Evolutionary conservation across 2,888 invertebrate genomes (phyloP), one percentile per base, ranked within the genome.

Genomic region (Drosophila greeni): DNA sequence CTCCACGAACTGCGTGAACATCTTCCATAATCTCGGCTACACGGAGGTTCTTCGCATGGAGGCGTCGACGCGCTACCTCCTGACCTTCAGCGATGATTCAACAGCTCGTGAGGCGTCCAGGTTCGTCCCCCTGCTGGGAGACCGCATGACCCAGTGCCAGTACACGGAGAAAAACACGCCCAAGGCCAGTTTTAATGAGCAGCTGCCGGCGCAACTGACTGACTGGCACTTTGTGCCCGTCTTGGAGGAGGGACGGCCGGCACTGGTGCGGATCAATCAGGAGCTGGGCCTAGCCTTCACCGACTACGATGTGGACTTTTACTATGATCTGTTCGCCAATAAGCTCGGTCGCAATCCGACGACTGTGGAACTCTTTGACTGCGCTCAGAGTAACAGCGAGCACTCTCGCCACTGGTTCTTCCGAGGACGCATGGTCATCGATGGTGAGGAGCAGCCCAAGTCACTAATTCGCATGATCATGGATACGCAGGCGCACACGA

Each of bases 361-460:
- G 0, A 97, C 96, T 86, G 98, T 99, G 0, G 99, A 99, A 88
- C 94, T 98, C 82, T 98, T 99, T 90, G 99, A 99, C 90, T 92
- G 99, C 76, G 99, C 99, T 4, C 99, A 99, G 89, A 97, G 97
- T 31, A 98, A 98, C 88, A 97, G 98, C 88, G 99, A 99, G 88
- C 99, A 99, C 89, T 97, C 97, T 67, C 92, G 99, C 6, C 99
- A 99, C 91, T 99, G 99, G 99, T 99, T 99, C 90, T 99, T 99
- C 89, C 96, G 96, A 90, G 98, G 98, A 0, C 92, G 93, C 85
- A 93, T 97, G 90, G 88, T 95, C 49, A 91, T 98, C 48, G 95
- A 98, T 90, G 96, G 95, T 0, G 87, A 92, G 75, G 89, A 92
- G 76, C 92, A 94, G 84, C 90, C 93, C n/a, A 91, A 94, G 84